Percentiles rank a stretch among this genome's conserved stretches.
phyloP scores from a whole-genome alignment of 2,797 vertebrate species.

The Gymnoscopelus microlampas region DNA sequence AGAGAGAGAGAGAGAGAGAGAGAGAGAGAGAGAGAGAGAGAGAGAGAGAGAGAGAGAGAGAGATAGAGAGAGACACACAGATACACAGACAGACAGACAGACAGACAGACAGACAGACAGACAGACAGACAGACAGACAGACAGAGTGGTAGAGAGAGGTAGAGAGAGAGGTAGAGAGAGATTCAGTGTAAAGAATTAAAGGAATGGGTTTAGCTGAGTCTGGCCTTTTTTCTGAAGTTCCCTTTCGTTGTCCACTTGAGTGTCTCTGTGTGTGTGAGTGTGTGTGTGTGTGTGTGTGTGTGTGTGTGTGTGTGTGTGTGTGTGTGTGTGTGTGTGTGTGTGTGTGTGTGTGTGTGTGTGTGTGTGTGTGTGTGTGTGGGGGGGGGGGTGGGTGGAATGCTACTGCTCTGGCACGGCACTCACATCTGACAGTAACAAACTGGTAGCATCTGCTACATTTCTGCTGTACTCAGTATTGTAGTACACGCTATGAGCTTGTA shows the following conservation, averaged over 20 bases:
- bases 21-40: conserved; percentile 42
- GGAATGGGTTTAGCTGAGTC: conserved; percentile 51
- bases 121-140: conserved; percentile 4
- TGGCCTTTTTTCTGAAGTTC: conserved; percentile 28
- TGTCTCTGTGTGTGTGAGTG: conserved; percentile 37
- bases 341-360: neutral
- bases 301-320: conserved; percentile 54
- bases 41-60: conserved; percentile 48
- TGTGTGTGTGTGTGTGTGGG: neutral
- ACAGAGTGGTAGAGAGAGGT: too few species aligned
- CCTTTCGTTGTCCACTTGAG: conserved; percentile 40
- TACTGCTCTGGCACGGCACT: too few species aligned
- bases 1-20: conserved; percentile 19
- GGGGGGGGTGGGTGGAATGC: too few species aligned
- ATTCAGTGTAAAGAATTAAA: conserved; percentile 53
- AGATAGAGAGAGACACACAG: conserved; percentile 31
- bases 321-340: conserved; percentile 55
- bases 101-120: too few species aligned
- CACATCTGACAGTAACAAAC: too few species aligned
- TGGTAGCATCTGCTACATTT: too few species aligned
- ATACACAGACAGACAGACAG: too few species aligned
- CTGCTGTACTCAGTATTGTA: too few species aligned
- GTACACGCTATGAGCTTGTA: too few species aligned
- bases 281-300: conserved; percentile 38
- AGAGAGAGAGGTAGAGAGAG: conserved; percentile 40